These are phyloP conservation scores for Heterodera schachtii DNA, from an alignment of 1,140 invertebrate genomes.

Conservation along the genomic window DNA sequence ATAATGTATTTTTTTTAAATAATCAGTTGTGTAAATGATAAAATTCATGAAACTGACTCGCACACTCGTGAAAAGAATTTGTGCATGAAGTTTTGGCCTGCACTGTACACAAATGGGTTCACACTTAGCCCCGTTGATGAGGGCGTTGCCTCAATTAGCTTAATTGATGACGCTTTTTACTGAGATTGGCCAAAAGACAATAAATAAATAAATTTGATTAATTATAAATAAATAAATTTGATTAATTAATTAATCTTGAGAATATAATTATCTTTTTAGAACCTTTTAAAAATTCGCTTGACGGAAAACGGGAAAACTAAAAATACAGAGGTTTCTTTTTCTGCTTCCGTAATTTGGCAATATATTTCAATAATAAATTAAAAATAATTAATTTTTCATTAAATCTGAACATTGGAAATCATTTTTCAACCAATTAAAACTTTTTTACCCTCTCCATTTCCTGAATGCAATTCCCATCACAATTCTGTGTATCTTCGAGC, in stretches of 20 bases:
- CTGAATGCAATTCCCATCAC: conserved; percentile 34
- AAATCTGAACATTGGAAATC: not conserved
- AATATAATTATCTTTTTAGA: too few species aligned
- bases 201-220: too few species aligned
- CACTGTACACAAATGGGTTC: conserved; percentile 17
- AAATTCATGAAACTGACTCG: conserved; percentile 9
- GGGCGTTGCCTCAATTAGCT: conserved; percentile 29
- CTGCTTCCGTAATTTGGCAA: too few species aligned
- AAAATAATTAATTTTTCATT: not conserved
- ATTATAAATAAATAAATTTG: too few species aligned
- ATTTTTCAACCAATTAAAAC: not conserved
- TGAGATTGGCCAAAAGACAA: too few species aligned
- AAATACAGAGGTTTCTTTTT: too few species aligned
- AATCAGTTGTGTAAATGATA: not conserved
- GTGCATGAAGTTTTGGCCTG: conserved; percentile 14
- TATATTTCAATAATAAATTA: not conserved
- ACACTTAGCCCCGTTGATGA: not conserved
- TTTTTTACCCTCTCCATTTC: conserved; percentile 26
- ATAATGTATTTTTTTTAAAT: too few species aligned
- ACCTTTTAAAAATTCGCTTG: too few species aligned
- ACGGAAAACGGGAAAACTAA: too few species aligned
- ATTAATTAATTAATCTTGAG: too few species aligned
- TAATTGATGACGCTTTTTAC: not conserved
- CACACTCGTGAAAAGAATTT: conserved; percentile 24
- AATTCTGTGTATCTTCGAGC: not conserved